Evolutionary conservation across 2,888 invertebrate species (phyloP).

Genomic region (Pediacus dermestoides): DNA sequence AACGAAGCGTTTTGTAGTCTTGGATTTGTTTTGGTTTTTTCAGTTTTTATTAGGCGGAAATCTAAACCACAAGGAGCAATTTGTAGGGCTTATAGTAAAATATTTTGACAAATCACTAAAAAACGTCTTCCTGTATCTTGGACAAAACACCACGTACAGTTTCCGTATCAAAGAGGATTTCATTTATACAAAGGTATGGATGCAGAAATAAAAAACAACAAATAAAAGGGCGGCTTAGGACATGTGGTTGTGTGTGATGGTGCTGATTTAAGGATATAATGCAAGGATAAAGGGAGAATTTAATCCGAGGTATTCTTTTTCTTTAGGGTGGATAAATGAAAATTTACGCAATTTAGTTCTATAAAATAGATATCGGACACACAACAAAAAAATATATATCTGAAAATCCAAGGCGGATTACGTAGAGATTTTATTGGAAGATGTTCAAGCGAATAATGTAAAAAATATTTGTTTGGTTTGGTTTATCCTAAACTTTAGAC

Average conservation of each 20-base stretch:
- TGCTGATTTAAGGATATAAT: constrained; percentile 21
- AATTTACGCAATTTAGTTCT: constrained; percentile 25
- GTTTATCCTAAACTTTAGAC: too few relatives aligned
- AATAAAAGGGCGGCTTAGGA: constrained; percentile 20
- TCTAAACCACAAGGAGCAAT: too few relatives aligned
- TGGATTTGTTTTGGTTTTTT: too few relatives aligned
- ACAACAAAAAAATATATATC: constrained; percentile 11
- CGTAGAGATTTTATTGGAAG: constrained; percentile 24
- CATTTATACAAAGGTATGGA: constrained; percentile 26
- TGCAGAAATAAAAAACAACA: constrained; percentile 27
- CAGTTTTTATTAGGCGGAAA: too few relatives aligned
- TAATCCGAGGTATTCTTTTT: constrained; percentile 25
- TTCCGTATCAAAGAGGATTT: constrained; percentile 25
- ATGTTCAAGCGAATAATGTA: constrained; percentile 25
- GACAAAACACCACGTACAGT: constrained; percentile 4
- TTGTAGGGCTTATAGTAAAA: too few relatives aligned
- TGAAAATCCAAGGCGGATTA: constrained; percentile 22
- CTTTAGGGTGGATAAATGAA: constrained; percentile 17
- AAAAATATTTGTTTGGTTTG: too few relatives aligned
- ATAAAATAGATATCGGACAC: constrained; percentile 12
- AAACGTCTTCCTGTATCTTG: constrained; percentile 24
- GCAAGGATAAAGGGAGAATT: constrained; percentile 21
- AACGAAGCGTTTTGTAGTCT: too few relatives aligned
- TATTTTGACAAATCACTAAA: constrained; percentile 30
- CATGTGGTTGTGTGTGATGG: constrained; percentile 12